phyloP scores from a whole-genome alignment of 2,113 vertebrate genomes.

The Odontophorus gujanensis region DNA sequence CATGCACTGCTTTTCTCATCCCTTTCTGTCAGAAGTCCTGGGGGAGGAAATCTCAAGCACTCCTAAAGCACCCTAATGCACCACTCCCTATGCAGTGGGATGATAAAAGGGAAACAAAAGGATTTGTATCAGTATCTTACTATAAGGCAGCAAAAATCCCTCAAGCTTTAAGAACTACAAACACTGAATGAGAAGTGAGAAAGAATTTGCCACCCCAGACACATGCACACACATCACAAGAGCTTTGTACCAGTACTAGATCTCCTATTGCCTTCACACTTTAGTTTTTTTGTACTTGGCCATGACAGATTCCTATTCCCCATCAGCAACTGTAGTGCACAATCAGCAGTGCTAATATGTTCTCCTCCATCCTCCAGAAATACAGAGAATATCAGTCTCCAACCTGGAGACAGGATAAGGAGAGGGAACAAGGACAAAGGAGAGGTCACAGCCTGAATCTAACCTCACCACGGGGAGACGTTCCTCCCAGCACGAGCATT shows the following conservation, averaged over 20 bases:
- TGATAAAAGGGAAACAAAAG: background rate
- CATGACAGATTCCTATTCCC: background rate
- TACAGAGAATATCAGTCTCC: background rate
- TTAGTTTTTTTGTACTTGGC: background rate
- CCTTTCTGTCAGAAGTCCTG: background rate
- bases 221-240: background rate
- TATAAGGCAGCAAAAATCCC: rapidly evolving
- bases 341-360: background rate
- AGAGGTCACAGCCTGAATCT: background rate
- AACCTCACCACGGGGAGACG: background rate
- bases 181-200: background rate
- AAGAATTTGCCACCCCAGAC: background rate
- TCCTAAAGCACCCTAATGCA: background rate
- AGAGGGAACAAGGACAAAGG: background rate
- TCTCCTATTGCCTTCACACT: background rate
- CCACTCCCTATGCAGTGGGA: background rate
- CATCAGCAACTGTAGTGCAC: background rate
- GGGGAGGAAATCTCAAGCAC: background rate
- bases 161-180: background rate
- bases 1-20: background rate
- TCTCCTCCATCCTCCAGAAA: background rate
- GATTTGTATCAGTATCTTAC: background rate
- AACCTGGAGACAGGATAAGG: rapidly evolving
- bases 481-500: background rate
- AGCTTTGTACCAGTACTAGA: background rate